A percentile compares a stretch with the other conserved stretches of the same genome.
Conservation (phyloP, 2,888 invertebrate genomes). For the Ochropleura plecta region DNA sequence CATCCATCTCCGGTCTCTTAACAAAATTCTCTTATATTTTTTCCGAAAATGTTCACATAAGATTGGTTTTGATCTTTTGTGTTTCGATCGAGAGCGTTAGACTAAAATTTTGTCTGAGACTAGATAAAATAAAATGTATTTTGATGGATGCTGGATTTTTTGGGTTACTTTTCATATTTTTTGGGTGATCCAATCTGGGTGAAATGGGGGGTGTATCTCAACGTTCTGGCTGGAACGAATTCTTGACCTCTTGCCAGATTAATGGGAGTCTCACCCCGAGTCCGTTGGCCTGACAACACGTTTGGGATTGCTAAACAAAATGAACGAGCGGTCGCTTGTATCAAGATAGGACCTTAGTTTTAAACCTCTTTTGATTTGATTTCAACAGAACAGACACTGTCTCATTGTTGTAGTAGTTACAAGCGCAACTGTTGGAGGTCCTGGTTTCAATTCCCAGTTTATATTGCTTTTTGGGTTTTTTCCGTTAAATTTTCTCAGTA, state of each 20-base stretch:
- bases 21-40: conserved; percentile 64
- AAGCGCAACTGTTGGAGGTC: background rate
- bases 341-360: background rate
- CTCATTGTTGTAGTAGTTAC: background rate
- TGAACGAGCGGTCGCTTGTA: background rate
- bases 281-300: background rate
- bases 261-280: background rate
- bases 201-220: background rate
- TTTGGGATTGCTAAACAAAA: background rate
- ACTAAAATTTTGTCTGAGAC: conserved; percentile 15
- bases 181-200: conserved; percentile 32
- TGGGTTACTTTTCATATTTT: conserved; percentile 3
- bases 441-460: background rate
- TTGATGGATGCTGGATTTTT: conserved; percentile 32
- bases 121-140: conserved; percentile 17
- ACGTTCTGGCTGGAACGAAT: conserved; percentile 7
- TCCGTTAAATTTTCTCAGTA: background rate
- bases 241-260: background rate
- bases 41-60: conserved; percentile 50
- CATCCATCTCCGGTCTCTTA: conserved; percentile 71
- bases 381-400: background rate
- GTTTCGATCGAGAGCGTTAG: conserved; percentile 40
- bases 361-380: background rate
- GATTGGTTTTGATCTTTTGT: conserved; percentile 52
- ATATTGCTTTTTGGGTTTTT: background rate